Evolutionary conservation across 2,113 vertebrate species (phyloP).

Genomic region (Vulpes ferrilata): DNA sequence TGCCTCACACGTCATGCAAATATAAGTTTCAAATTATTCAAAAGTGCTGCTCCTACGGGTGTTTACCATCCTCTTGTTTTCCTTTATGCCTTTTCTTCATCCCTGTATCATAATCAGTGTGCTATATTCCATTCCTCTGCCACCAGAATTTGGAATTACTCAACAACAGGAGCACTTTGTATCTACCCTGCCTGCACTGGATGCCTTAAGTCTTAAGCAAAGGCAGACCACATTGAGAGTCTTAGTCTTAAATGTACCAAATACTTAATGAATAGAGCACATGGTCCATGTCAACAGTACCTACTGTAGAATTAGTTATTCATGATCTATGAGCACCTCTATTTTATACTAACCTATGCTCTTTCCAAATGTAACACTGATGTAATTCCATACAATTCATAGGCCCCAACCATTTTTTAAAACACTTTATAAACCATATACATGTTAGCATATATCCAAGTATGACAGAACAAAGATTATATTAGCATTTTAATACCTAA

Average conservation of each 20-base stretch:
- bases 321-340: background rate
- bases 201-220: background rate
- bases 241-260: background rate
- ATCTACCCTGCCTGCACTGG: background rate
- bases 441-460: background rate
- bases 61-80: background rate
- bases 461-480: background rate
- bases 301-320: background rate
- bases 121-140: background rate
- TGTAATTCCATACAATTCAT: background rate
- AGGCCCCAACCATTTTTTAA: background rate
- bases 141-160: background rate
- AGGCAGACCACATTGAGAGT: too few species aligned
- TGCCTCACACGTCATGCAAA: background rate
- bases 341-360: background rate
- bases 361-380: background rate
- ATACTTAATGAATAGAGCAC: background rate
- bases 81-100: background rate
- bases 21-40: background rate
- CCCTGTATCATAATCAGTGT: background rate
- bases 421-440: background rate
- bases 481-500: conserved; percentile 5
- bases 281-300: background rate
- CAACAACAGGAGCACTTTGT: background rate
- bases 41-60: background rate